Evolutionary conservation across 2,113 vertebrate genomes (phyloP), one percentile per base, ranked within the genome.

Genomic region (Rhodinocichla rosea): DNA sequence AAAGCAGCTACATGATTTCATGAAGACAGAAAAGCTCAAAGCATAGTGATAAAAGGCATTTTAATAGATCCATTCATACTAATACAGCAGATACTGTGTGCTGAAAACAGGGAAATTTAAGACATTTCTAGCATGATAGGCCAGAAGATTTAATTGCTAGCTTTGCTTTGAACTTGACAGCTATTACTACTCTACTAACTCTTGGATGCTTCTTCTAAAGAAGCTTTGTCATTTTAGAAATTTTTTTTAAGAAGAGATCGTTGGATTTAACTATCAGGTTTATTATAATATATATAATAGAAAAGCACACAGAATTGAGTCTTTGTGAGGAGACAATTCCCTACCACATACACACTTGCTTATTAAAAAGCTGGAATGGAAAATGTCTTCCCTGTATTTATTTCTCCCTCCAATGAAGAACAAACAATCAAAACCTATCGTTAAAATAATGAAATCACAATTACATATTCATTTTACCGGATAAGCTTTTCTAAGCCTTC

Each of bases 161-260:
- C 42, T 91, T 85, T 90, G 39, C 84, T 73, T 92, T 87, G 89
- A 94, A 94, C 59, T 27, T 83, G 71, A 91, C 94, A 83, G 71
- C 35, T 85, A 73, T 63, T 90, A 90, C 14, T 67, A 50, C 33
- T 70, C 87, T 52, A 57, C 32, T 42, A 52, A 70, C 55, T 91
- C 78, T 35, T 59, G 30, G 67, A 89, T 44, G 45, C 55, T 74
- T 74, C 55, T 79, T 75, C 45, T 52, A 85, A 71, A 84, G 30
- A 44, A 68, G 40, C 11, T 14, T 11, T 84, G 40, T 57, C 74
- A 78, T 82, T 94, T 87, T 7, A 68, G 20, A 77, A 57, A 50
- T 79, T 12, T 82, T 69, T 62, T 82, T 12, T 76, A 84, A 69
- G 62, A 78, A 73, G 26, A 68, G 22, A 27, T 76, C 42, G n/a